A percentile compares a stretch with the other conserved stretches of the same genome.
Conservation (phyloP, 2,888 invertebrate species). For the Ypsolopha sequella region DNA sequence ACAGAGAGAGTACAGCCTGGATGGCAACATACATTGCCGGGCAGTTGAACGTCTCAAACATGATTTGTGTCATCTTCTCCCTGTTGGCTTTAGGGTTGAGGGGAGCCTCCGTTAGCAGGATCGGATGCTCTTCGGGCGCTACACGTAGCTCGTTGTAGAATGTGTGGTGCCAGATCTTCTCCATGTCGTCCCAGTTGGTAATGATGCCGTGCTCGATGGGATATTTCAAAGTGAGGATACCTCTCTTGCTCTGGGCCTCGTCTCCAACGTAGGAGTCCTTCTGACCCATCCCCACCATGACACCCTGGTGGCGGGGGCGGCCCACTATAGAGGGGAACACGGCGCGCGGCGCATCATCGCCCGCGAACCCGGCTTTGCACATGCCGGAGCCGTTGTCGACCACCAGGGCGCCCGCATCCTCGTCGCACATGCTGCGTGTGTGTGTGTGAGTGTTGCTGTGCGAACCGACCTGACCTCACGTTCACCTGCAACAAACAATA, state of each 20-base stretch:
- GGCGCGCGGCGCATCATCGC: conserved; percentile 93
- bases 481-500: no score
- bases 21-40: conserved; percentile 95
- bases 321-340: conserved; percentile 96
- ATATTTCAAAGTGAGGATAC: conserved; percentile 92
- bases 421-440: neutral
- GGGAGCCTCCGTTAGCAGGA: conserved; percentile 92
- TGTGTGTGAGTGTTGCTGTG: no score
- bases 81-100: conserved; percentile 96
- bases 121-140: conserved; percentile 95
- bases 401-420: neutral
- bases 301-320: conserved; percentile 89
- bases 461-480: no score
- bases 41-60: conserved; percentile 93
- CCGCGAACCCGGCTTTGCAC: conserved; percentile 96
- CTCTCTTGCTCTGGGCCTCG: conserved; percentile 85
- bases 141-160: conserved; percentile 96
- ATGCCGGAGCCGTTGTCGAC: conserved; percentile 83
- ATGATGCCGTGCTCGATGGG: conserved; percentile 96
- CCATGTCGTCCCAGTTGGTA: conserved; percentile 98
- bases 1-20: conserved; percentile 92
- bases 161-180: conserved; percentile 97
- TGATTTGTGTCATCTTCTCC: conserved; percentile 96
- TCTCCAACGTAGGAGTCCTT: conserved; percentile 91
- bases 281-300: conserved; percentile 95